These are phyloP conservation scores for Protaetia brevitarsis DNA, from an alignment of 1,140 invertebrate species.

Conservation along the genomic window DNA sequence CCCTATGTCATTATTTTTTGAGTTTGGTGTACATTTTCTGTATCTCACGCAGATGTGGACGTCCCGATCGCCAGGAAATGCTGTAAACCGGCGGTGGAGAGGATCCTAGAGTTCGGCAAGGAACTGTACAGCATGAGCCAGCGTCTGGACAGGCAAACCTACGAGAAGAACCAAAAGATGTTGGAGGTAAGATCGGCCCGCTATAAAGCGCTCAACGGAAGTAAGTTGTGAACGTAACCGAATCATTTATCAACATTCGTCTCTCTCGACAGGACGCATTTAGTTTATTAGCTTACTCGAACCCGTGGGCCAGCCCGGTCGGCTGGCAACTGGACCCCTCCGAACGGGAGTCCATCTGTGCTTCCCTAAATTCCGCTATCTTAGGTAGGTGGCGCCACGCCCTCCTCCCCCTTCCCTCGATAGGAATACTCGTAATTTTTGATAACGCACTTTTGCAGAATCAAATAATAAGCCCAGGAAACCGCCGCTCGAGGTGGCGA, in stretches of 20 bases:
- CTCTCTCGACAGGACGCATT: constrained; percentile 89
- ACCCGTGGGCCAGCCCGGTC: constrained; percentile 95
- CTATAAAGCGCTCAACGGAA: background rate
- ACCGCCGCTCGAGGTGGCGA: constrained; percentile 87
- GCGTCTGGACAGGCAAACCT: constrained; percentile 70
- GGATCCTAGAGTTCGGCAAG: constrained; percentile 90
- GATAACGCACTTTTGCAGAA: constrained; percentile 65
- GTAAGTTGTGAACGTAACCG: background rate
- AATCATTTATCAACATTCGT: constrained; percentile 19
- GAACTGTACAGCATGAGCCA: constrained; percentile 90
- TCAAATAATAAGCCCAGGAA: constrained; percentile 83
- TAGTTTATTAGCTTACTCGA: constrained; percentile 95
- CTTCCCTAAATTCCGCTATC: constrained; percentile 95
- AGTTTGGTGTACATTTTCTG: too few species aligned
- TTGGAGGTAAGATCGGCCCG: constrained; percentile 64
- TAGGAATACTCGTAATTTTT: too few species aligned
- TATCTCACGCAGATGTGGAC: constrained; percentile 55
- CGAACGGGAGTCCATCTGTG: constrained; percentile 90
- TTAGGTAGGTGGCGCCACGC: constrained; percentile 65
- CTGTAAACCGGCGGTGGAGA: constrained; percentile 79
- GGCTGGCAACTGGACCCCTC: constrained; percentile 91
- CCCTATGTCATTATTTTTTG: background rate
- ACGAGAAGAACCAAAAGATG: constrained; percentile 89
- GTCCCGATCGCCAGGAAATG: constrained; percentile 59
- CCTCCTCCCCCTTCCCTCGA: too few species aligned